Percentiles rank a stretch among this genome's conserved stretches.
Conservation (phyloP, 1,140 invertebrate species). For the Bursaphelenchus mucronatus region DNA sequence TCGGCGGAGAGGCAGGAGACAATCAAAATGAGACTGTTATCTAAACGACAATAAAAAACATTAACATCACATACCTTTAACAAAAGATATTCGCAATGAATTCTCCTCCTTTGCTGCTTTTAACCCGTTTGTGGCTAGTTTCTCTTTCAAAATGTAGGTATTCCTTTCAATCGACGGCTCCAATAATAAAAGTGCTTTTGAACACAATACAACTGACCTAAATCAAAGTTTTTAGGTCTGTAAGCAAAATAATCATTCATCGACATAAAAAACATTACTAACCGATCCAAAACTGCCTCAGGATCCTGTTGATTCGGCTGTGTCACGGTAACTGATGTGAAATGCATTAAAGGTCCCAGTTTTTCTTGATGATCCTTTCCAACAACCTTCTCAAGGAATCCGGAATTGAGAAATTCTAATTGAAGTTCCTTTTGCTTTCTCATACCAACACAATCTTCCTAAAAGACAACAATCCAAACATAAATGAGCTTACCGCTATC, state of each 20-base stretch:
- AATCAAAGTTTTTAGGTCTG: conserved; percentile 26
- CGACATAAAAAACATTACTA: not conserved
- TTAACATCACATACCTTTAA: conserved; percentile 19
- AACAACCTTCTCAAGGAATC: conserved; percentile 70
- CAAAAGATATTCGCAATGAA: conserved; percentile 12
- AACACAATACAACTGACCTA: conserved; percentile 46
- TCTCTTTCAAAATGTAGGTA: conserved; percentile 23
- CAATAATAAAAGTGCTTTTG: conserved; percentile 31
- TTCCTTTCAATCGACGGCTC: conserved; percentile 15
- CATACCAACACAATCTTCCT: conserved; percentile 77
- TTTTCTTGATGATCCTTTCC: conserved; percentile 61
- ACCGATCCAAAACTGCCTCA: conserved; percentile 17
- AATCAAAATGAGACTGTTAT: conserved; percentile 5
- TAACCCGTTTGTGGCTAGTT: conserved; percentile 17
- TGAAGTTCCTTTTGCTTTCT: conserved; percentile 92
- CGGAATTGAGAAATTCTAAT: conserved; percentile 83
- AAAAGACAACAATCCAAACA: conserved; percentile 8
- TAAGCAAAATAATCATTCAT: conserved; percentile 30
- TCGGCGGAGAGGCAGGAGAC: conserved; percentile 27
- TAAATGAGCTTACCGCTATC: conserved; percentile 72
- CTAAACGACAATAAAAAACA: not conserved
- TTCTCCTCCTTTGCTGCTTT: conserved; percentile 12
- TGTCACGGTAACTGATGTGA: conserved; percentile 74
- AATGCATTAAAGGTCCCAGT: conserved; percentile 64
- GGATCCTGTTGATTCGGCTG: conserved; percentile 45